phyloP scores from a whole-genome alignment of 2,888 invertebrate species.

The Napeogenes sylphis region DNA sequence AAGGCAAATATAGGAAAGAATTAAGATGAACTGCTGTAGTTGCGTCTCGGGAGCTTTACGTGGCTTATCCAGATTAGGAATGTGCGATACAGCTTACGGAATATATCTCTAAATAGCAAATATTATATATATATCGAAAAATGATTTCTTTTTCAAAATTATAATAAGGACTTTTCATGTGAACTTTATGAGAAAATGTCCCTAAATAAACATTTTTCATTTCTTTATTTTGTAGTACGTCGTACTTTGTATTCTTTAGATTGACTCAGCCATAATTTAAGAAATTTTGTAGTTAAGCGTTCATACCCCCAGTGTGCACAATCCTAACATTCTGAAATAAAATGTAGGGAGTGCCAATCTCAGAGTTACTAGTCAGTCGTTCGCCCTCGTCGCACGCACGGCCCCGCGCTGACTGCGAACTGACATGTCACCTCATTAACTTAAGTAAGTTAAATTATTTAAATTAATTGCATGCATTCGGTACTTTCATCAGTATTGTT shows the following conservation, averaged over 20 bases:
- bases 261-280: background rate
- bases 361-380: constrained; percentile 17
- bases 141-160: too few species aligned
- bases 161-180: too few species aligned
- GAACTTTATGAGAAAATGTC: too few species aligned
- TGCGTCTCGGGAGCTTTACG: constrained; percentile 41
- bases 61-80: constrained; percentile 38
- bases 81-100: constrained; percentile 20
- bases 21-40: constrained; percentile 53
- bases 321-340: constrained; percentile 26
- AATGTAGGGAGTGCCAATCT: constrained; percentile 25
- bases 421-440: background rate
- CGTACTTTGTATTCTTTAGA: background rate
- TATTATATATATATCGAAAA: background rate
- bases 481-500: too few species aligned
- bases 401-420: constrained; percentile 16
- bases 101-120: background rate
- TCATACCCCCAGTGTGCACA: background rate
- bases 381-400: too few species aligned
- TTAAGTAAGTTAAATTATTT: background rate
- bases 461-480: too few species aligned
- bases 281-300: background rate
- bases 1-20: constrained; percentile 31
- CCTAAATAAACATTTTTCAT: too few species aligned
- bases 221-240: background rate